A percentile compares a stretch with the other conserved stretches of the same genome.
Conservation (phyloP, 2,888 invertebrate species). For the Epicampocera succincta region DNA sequence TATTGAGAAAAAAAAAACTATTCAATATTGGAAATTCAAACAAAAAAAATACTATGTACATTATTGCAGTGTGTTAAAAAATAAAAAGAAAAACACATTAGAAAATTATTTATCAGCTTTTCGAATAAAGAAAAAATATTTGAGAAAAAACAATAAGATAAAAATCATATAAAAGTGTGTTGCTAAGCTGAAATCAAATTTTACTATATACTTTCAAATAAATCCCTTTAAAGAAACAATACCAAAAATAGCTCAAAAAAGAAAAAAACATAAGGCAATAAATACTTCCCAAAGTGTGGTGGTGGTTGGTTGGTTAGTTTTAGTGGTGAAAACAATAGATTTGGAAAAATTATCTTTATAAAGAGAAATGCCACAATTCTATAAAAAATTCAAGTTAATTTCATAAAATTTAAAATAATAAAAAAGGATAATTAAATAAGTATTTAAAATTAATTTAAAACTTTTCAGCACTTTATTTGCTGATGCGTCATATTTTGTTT, state of each 20-base stretch:
- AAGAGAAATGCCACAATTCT: too few relatives aligned
- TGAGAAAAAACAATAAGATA: background rate
- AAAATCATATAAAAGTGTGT: constrained; percentile 16
- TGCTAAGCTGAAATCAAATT: constrained; percentile 39
- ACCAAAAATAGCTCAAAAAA: background rate
- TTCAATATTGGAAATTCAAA: background rate
- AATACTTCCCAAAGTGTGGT: background rate
- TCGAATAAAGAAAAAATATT: background rate
- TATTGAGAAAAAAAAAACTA: constrained; percentile 25
- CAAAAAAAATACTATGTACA: background rate
- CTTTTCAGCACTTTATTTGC: background rate
- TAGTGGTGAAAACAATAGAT: background rate
- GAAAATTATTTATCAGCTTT: constrained; percentile 18
- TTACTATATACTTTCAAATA: constrained; percentile 5
- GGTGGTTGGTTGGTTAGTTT: background rate
- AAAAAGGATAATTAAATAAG: constrained; percentile 17
- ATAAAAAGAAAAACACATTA: constrained; percentile 10
- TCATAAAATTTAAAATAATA: background rate
- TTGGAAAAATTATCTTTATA: too few relatives aligned
- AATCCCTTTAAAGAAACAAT: constrained; percentile 7
- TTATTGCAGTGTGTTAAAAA: background rate
- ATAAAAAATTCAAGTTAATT: too few relatives aligned
- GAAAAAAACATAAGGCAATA: background rate
- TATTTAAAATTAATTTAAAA: background rate
- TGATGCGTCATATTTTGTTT: constrained; percentile 57